These are phyloP conservation scores for Trogon melanurus DNA, from an alignment of 2,113 vertebrate genomes.

Conservation along the genomic window DNA sequence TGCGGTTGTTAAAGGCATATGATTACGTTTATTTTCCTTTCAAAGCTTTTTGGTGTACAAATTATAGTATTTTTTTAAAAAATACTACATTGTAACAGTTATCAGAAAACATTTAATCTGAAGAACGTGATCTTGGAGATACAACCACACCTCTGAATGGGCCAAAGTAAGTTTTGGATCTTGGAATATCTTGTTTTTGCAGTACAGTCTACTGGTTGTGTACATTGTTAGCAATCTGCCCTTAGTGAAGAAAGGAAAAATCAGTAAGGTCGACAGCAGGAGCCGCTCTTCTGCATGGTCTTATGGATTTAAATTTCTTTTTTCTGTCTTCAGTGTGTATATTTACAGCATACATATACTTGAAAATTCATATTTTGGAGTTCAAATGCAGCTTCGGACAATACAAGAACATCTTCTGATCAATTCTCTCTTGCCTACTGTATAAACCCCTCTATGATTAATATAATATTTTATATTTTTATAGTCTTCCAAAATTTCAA, in stretches of 20 bases:
- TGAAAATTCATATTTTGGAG: neutral
- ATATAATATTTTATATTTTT: neutral
- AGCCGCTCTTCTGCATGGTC: neutral
- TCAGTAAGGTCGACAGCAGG: neutral
- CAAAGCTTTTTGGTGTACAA: neutral
- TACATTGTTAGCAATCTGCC: neutral
- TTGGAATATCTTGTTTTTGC: neutral
- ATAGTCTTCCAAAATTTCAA: neutral
- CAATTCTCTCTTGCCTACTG: neutral
- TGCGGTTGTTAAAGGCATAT: neutral
- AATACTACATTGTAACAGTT: neutral
- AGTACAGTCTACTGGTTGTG: neutral
- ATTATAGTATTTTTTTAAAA: neutral
- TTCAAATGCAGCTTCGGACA: neutral
- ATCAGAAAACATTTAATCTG: neutral
- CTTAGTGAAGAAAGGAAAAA: neutral
- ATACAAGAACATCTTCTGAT: neutral
- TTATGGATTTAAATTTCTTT: neutral
- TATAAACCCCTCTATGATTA: neutral
- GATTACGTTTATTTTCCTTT: neutral
- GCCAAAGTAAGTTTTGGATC: neutral
- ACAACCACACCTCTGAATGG: neutral
- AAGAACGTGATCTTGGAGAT: neutral
- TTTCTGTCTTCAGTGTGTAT: neutral
- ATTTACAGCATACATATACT: neutral